phyloP scores from a whole-genome alignment of 1,140 invertebrate genomes.

The Leptopilina boulardi region DNA sequence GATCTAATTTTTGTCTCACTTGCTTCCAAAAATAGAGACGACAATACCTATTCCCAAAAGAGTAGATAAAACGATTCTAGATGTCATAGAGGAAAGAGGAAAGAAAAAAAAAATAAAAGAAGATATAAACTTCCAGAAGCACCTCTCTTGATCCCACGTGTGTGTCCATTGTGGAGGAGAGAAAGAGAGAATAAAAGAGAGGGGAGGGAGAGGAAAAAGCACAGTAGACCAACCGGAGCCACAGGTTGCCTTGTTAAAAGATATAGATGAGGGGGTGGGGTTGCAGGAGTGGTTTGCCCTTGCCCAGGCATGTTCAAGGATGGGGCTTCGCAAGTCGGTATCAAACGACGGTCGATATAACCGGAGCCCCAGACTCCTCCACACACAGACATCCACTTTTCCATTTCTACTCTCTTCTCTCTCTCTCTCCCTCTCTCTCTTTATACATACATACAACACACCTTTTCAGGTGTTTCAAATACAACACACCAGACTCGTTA shows the following conservation, averaged over 20 bases:
- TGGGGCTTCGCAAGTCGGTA: conserved; percentile 31
- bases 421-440: too few relatives aligned
- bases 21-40: not conserved
- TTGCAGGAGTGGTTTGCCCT: conserved; percentile 32
- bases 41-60: not conserved
- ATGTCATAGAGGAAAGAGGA: not conserved
- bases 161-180: not conserved
- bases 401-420: not conserved
- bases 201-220: not conserved
- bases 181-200: not conserved
- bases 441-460: too few relatives aligned
- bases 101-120: not conserved
- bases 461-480: conserved; percentile 27
- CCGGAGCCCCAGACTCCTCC: conserved; percentile 30
- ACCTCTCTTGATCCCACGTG: conserved; percentile 18
- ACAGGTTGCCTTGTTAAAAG: conserved; percentile 32
- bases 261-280: conserved; percentile 24
- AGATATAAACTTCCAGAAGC: not conserved
- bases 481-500: conserved; percentile 4
- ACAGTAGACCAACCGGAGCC: conserved; percentile 32
- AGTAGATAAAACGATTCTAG: conserved; percentile 1
- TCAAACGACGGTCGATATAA: conserved; percentile 32
- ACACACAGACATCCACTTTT: conserved; percentile 24
- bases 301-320: conserved; percentile 33
- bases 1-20: not conserved